Base-by-base conservation (phyloP, 2,113 vertebrate species). In the Astur gentilis region DNA sequence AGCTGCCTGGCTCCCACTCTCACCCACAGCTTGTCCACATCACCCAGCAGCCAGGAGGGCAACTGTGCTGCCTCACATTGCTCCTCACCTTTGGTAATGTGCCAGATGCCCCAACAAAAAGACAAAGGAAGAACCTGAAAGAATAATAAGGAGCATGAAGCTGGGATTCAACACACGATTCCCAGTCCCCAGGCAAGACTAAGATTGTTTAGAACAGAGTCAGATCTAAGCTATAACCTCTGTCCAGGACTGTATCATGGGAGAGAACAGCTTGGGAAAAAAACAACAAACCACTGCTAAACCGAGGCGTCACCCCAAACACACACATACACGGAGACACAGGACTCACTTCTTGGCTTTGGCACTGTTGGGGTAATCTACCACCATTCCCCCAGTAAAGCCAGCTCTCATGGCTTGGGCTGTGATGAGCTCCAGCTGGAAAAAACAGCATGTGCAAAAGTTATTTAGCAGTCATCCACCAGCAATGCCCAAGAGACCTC, bases 311-410 rank as follows among this genome's bases (percentile, higher is more conserved):
- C 40, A 54, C 9, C 29, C 47, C 36, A 54, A 82, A 73, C 10
- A 42, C 15, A 76, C 8, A 17, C 27, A n/a, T 7, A 42, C 32
- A 62, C 8, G n/a, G 2, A 60, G 18, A 73, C 21, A 55, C 25
- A n/a, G 26, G 19, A 98, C 98, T 98, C 82, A 99, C 99, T 99
- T 99, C 97, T 99, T 99, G 16, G 99, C 99, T 96, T 99, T 99
- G 97, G 98, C 96, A 10, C 99, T 99, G 98, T 99, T 99, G 90
- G 99, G 99, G 82, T 99, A 99, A 97, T 99, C 99, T n/a, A 99
- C 98, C 89, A 99, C 99, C 98, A 99, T 98, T 8, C 99, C 99
- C 7, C 99, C 99, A 0, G 98, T 99, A 96, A 99, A 99, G 60
- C 99, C 99, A 7, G 99, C 99, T 95, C 94, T 99, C 97, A 99